Evolutionary conservation across 1,140 invertebrate genomes (phyloP), one percentile per base, ranked within the genome.

Genomic region (Drosophila baimaii): DNA sequence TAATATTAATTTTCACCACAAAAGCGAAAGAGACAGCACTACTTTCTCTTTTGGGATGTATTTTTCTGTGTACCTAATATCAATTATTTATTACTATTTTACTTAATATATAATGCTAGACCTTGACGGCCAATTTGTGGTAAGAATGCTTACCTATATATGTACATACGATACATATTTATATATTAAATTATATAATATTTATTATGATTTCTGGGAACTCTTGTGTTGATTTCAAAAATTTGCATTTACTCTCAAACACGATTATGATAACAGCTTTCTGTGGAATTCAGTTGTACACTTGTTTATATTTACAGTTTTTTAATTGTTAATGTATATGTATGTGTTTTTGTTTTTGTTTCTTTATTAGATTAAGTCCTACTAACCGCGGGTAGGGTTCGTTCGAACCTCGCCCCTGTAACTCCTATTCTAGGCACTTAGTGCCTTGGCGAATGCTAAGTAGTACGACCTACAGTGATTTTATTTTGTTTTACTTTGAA

Each of bases 221-320:
- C 35, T n/a, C 17, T 25, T 57, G 52, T 39, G 52, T 21, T 58
- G 59, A 63, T 63, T 63, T 63, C 51, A 63, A 57, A 9, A 21
- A 12, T 12, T 29, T 27, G 23, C 9, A 62, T 57, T 63, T 63
- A 63, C 59, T 63, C 12, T 63, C 59, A 39, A 19, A 63, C 59
- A 57, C 51, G 59, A n/a, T 23, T 41, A 39, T 21, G 29, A 13
- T 59, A 59, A 63, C 61, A 63, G 61, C 61, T 59, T 41, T 63
- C 9, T 59, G 61, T 63, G 61, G 35, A 63, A 59, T 59, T 57
- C 51, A 57, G 59, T 57, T 58, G 33, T 17, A n/a, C 29, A 39
- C 23, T 39, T 57, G 29, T n/a, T 29, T 15, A 7, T 59, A 63
- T 63, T 21, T 63, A 63, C 61, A 63, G 59, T 4, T 58, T 13